Evolutionary conservation across 2,113 vertebrate genomes (phyloP).

Genomic region (Prionailurus bengalensis): DNA sequence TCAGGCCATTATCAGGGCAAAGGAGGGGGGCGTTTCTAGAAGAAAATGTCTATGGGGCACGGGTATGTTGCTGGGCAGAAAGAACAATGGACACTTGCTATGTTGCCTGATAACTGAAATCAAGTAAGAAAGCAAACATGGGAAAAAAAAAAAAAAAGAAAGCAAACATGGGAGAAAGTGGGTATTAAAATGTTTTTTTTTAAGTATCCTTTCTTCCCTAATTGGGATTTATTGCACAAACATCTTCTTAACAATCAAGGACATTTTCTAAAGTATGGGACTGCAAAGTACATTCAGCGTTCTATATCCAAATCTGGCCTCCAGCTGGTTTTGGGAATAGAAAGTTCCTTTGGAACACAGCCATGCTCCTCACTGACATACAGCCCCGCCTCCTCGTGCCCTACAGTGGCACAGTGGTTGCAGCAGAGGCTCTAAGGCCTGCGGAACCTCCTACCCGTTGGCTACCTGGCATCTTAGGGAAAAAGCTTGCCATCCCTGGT

Average conservation of each 20-base stretch:
- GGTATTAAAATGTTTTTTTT: not conserved
- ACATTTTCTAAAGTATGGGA: not conserved
- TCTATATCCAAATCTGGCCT: not conserved
- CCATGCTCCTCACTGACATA: fast-evolving
- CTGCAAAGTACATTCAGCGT: not conserved
- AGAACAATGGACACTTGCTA: not conserved
- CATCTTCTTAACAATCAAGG: not conserved
- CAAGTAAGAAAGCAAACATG: not conserved
- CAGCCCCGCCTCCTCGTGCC: not conserved
- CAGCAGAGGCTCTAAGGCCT: not conserved
- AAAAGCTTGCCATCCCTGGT: too few species aligned
- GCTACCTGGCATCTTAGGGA: not conserved
- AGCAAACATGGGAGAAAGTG: not conserved
- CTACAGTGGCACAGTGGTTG: too few species aligned
- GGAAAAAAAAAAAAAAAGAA: not conserved
- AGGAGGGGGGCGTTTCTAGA: not conserved
- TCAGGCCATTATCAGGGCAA: not conserved
- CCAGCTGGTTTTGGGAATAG: not conserved
- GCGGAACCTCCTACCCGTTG: not conserved
- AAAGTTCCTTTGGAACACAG: not conserved
- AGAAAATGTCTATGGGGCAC: not conserved
- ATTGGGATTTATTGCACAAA: not conserved
- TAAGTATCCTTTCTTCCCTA: not conserved
- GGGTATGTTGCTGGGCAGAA: not conserved
- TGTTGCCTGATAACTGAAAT: not conserved